Percentiles rank a stretch among this genome's conserved stretches.
phyloP scores from a whole-genome alignment of 92 coral and sea anemone species.

The Hydrozoanthus gracilis region DNA sequence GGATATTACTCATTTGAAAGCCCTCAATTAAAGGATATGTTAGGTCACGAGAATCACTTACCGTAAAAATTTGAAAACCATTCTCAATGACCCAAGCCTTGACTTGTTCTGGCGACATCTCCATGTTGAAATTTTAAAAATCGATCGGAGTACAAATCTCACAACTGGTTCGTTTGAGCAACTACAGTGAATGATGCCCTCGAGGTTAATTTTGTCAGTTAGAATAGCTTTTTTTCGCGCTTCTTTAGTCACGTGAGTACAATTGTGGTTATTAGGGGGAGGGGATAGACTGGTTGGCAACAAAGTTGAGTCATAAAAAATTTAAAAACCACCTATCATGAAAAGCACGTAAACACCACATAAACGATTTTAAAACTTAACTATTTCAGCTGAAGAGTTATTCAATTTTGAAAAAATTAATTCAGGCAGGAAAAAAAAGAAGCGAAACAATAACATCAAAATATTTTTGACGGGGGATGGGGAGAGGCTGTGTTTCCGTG shows the following conservation, averaged over 20 bases:
- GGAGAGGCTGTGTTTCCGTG: too few species aligned
- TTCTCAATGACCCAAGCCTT: constrained; percentile 12
- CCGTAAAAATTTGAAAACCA: constrained; percentile 25
- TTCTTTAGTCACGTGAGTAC: constrained; percentile 1
- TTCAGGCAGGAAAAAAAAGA: too few species aligned
- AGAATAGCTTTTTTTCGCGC: not conserved
- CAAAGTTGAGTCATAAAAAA: too few species aligned
- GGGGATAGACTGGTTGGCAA: too few species aligned
- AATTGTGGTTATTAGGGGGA: not conserved
- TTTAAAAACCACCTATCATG: too few species aligned
- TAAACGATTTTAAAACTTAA: too few species aligned
- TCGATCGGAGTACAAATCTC: not conserved
- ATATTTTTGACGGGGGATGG: too few species aligned
- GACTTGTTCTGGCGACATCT: constrained; percentile 16
- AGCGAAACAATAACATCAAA: too few species aligned
- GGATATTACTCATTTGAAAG: not conserved
- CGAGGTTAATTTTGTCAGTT: not conserved
- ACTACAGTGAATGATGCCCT: not conserved
- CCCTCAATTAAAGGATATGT: not conserved
- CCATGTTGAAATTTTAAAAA: not conserved
- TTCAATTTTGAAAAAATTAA: too few species aligned
- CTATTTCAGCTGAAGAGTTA: too few species aligned
- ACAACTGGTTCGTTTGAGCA: not conserved
- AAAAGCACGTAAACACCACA: too few species aligned
- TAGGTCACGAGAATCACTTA: constrained; percentile 26